Evolutionary conservation across 2,113 vertebrate species (phyloP).

Genomic region (Danio rerio): GRCz12tu NC_133178.1:13497001-13497500

Average conservation of each 20-base stretch:
- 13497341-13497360: too few species aligned
- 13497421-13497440: conserved; percentile 32
- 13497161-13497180: conserved; percentile 11
- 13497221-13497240: neutral
- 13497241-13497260: neutral
- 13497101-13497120: neutral
- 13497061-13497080: neutral
- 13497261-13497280: too few species aligned
- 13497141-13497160: conserved; percentile 22
- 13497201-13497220: conserved; percentile 26
- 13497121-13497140: conserved; percentile 17
- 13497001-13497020: neutral
- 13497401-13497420: conserved; percentile 13
- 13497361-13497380: neutral
- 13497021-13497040: neutral
- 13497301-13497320: too few species aligned
- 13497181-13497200: conserved; percentile 17
- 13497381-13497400: neutral
- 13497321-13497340: too few species aligned
- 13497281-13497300: too few species aligned
- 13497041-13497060: neutral
- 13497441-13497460: neutral
- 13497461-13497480: conserved; percentile 35
- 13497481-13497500: conserved; percentile 67
- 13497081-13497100: neutral